Evolutionary conservation across 2,113 vertebrate species (phyloP).

Genomic region (Formicarius rufipectus): DNA sequence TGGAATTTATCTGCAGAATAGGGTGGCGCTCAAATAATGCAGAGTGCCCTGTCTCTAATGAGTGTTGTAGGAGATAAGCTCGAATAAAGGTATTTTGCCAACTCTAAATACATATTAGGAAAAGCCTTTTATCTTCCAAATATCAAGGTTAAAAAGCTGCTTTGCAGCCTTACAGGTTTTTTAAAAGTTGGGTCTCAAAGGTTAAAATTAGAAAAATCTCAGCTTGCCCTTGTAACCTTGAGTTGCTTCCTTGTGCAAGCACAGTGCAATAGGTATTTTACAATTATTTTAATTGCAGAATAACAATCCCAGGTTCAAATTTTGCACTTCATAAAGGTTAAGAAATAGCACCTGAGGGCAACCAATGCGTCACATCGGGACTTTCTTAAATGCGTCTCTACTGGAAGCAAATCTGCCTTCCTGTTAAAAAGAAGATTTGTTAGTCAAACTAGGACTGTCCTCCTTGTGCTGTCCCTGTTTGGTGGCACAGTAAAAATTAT

Average conservation of each 20-base stretch:
- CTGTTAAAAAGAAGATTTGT: conserved; percentile 19
- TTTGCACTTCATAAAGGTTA: conserved; percentile 30
- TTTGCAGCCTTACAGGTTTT: not conserved
- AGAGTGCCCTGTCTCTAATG: not conserved
- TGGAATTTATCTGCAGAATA: not conserved
- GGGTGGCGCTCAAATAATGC: not conserved
- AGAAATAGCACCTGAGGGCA: not conserved
- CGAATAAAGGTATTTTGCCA: not conserved
- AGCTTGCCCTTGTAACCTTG: not conserved
- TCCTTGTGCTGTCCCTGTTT: not conserved
- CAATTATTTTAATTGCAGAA: conserved; percentile 46
- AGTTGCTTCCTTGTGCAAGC: not conserved
- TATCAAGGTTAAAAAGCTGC: not conserved
- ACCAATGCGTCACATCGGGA: not conserved
- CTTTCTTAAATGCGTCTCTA: not conserved
- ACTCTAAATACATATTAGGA: not conserved
- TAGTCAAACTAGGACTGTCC: not conserved
- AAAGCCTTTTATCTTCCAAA: not conserved
- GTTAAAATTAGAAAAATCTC: not conserved
- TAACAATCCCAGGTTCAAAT: not conserved
- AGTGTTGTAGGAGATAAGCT: not conserved
- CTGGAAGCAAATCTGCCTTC: not conserved
- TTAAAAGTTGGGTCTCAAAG: not conserved
- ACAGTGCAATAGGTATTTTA: not conserved
- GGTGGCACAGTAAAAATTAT: not conserved